A percentile compares a stretch with the other conserved stretches of the same genome.
These are phyloP conservation scores for Symphodus melops DNA, from an alignment of 2,113 vertebrate genomes.

Conservation along the genomic window DNA sequence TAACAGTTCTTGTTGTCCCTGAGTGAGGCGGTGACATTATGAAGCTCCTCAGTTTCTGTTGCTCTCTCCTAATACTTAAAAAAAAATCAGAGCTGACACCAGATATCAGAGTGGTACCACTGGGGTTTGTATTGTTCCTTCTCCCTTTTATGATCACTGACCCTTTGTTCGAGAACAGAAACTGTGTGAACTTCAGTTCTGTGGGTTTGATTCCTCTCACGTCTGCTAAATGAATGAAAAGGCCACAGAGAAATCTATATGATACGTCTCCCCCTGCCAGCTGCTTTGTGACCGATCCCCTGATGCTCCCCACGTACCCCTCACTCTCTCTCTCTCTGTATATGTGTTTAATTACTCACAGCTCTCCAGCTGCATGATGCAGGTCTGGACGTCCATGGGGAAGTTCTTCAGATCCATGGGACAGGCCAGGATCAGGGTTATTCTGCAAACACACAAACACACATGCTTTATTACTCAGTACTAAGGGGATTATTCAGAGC, in stretches of 20 bases:
- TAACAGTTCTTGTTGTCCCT: neutral
- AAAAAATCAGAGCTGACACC: neutral
- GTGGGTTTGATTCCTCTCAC: slow-evolving; percentile 41
- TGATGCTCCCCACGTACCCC: neutral
- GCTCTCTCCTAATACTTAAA: neutral
- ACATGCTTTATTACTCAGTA: slow-evolving; percentile 14
- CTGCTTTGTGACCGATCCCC: slow-evolving; percentile 22
- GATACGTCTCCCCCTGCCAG: slow-evolving; percentile 26
- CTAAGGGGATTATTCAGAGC: slow-evolving; percentile 34
- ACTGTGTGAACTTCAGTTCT: slow-evolving; percentile 19
- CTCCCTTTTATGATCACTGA: neutral
- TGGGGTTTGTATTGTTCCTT: neutral
- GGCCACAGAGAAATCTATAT: slow-evolving; percentile 50
- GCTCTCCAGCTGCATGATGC: slow-evolving; percentile 99
- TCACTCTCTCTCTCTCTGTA: slow-evolving; percentile 2
- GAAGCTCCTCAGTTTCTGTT: neutral
- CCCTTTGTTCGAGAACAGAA: neutral
- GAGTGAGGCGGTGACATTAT: neutral
- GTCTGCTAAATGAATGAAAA: slow-evolving; percentile 40
- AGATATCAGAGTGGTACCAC: neutral
- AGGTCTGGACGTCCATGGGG: slow-evolving; percentile 99
- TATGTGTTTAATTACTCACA: slow-evolving; percentile 87
- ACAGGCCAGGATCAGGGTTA: slow-evolving; percentile 96
- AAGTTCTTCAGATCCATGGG: slow-evolving; percentile 99
- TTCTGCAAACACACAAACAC: slow-evolving; percentile 81